phyloP scores from a whole-genome alignment of 30 jellyfish, hydroid and myxozoan genomes.

The Aurelia aurita complex sp. Pacific region DNA sequence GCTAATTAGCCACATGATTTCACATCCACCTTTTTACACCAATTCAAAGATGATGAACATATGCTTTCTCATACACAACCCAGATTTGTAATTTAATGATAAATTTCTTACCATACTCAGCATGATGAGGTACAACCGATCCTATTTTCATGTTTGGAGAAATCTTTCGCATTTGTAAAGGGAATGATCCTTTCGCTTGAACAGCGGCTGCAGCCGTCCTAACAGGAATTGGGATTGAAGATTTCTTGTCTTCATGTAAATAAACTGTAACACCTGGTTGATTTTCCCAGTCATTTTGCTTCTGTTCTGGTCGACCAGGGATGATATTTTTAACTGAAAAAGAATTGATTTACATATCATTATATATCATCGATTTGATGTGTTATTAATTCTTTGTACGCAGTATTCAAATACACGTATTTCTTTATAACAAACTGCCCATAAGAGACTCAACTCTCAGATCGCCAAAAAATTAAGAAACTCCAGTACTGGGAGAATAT shows the following conservation, averaged over 20 bases:
- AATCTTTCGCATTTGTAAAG: slow-evolving; percentile 80
- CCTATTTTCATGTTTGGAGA: slow-evolving; percentile 86
- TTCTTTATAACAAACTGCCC: too few relatives aligned
- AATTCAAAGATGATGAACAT: neutral
- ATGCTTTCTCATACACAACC: neutral
- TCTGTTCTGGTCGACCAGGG: slow-evolving; percentile 67
- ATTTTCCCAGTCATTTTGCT: slow-evolving; percentile 62
- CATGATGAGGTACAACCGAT: slow-evolving; percentile 89
- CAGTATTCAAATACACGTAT: too few relatives aligned
- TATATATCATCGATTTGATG: too few relatives aligned
- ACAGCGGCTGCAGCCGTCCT: slow-evolving; percentile 40
- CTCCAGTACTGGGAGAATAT: too few relatives aligned
- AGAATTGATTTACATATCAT: neutral
- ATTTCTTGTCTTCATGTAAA: slow-evolving; percentile 67
- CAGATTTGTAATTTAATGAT: neutral
- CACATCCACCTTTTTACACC: too few relatives aligned
- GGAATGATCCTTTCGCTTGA: slow-evolving; percentile 67
- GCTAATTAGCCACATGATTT: too few relatives aligned
- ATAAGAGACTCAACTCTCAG: too few relatives aligned
- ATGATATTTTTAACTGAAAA: slow-evolving; percentile 42
- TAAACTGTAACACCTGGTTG: slow-evolving; percentile 65
- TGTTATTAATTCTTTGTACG: too few relatives aligned
- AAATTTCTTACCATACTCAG: slow-evolving; percentile 81
- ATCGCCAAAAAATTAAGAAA: too few relatives aligned
- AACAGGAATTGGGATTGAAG: slow-evolving; percentile 73